phyloP scores from a whole-genome alignment of 2,797 vertebrate genomes.

The Bradypus variegatus region DNA sequence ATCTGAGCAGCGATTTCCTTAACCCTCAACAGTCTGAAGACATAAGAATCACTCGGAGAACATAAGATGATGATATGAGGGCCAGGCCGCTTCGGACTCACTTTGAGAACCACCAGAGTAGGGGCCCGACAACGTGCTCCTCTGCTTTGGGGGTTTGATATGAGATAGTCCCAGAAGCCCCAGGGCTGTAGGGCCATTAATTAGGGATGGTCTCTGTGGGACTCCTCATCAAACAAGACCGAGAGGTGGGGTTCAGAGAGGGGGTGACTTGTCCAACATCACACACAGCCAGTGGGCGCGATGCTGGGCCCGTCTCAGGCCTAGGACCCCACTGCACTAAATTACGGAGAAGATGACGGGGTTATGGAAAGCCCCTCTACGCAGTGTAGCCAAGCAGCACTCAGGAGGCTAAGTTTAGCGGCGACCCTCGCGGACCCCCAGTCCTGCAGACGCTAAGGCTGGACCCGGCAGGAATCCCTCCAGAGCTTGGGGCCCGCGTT shows the following conservation, averaged over 20 bases:
- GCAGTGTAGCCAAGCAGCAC: background rate
- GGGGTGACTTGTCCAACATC: background rate
- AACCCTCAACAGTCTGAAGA: background rate
- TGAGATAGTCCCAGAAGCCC: background rate
- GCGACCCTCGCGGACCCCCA: too few species aligned
- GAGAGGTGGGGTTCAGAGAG: background rate
- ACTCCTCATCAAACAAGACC: too few species aligned
- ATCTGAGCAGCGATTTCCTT: background rate
- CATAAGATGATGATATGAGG: too few species aligned
- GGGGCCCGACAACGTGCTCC: accelerated
- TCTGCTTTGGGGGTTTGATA: background rate
- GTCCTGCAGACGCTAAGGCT: background rate
- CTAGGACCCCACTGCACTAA: too few species aligned
- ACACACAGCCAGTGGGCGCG: background rate
- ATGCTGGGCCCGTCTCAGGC: background rate
- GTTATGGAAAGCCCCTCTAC: too few species aligned
- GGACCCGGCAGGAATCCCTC: background rate
- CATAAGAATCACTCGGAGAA: background rate
- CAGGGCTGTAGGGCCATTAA: too few species aligned
- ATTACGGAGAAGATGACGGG: too few species aligned
- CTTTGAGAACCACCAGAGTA: background rate
- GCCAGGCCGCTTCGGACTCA: background rate
- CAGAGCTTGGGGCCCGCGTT: background rate
- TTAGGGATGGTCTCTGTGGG: background rate
- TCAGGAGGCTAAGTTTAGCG: too few species aligned